Evolutionary conservation across 2,113 vertebrate species (phyloP).

Genomic region (Hucho hucho): DNA sequence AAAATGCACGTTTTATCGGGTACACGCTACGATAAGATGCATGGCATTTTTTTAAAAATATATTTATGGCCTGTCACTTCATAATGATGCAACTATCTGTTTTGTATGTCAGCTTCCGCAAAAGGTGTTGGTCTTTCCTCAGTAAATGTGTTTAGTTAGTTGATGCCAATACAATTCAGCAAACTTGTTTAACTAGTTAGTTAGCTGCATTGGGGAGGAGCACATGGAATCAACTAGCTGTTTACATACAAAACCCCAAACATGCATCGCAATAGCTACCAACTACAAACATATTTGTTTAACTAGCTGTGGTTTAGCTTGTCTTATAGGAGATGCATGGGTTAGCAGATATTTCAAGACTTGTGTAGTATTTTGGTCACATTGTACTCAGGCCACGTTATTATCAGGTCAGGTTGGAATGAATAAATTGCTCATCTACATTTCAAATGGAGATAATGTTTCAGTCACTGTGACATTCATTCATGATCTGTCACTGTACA

Average conservation of each 20-base stretch:
- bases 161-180: not conserved
- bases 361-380: too few species aligned
- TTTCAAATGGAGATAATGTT: too few species aligned
- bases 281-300: too few species aligned
- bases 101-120: conserved; percentile 51
- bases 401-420: too few species aligned
- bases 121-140: conserved; percentile 17
- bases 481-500: too few species aligned
- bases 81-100: conserved; percentile 15
- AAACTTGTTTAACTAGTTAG: conserved; percentile 1
- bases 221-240: not conserved
- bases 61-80: not conserved
- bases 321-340: too few species aligned
- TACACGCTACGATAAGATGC: not conserved
- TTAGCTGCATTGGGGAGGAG: not conserved
- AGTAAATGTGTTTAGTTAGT: not conserved
- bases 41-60: not conserved
- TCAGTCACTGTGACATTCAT: too few species aligned
- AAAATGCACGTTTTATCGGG: not conserved
- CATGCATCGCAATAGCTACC: not conserved
- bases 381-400: too few species aligned
- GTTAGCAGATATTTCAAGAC: too few species aligned
- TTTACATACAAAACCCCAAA: not conserved
- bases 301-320: too few species aligned
- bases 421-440: too few species aligned